These are phyloP conservation scores for Dipus sagitta DNA, from an alignment of 2,797 vertebrate genomes.

Conservation along the genomic window DNA sequence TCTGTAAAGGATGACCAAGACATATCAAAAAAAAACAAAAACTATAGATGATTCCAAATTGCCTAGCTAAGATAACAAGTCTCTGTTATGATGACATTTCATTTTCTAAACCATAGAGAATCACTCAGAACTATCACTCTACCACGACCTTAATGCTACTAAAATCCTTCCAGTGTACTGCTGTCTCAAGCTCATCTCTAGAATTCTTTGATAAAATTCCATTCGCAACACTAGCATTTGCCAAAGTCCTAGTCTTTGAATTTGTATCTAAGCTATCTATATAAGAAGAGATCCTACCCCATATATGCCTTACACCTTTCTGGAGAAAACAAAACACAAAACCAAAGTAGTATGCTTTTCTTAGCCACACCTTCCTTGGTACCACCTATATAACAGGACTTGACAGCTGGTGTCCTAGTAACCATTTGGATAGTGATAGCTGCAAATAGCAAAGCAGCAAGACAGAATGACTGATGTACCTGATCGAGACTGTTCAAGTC, in stretches of 20 bases:
- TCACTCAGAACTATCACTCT: conserved; percentile 6
- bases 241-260: background rate
- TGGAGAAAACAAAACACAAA: background rate
- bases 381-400: background rate
- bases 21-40: conserved; percentile 53
- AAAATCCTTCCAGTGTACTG: background rate
- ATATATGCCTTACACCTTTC: background rate
- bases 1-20: background rate
- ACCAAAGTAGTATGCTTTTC: background rate
- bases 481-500: background rate
- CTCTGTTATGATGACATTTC: background rate
- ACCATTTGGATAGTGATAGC: background rate
- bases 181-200: background rate
- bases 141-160: background rate
- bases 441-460: background rate
- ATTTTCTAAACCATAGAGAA: conserved; percentile 41
- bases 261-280: background rate
- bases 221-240: background rate
- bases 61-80: background rate
- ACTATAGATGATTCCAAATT: conserved; percentile 18
- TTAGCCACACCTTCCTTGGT: background rate
- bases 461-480: accelerated
- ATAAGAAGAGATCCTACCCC: background rate
- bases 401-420: background rate
- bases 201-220: background rate